These are phyloP conservation scores for Drepanosiphum platanoidis DNA, from an alignment of 2,888 invertebrate genomes.

Conservation along the genomic window DNA sequence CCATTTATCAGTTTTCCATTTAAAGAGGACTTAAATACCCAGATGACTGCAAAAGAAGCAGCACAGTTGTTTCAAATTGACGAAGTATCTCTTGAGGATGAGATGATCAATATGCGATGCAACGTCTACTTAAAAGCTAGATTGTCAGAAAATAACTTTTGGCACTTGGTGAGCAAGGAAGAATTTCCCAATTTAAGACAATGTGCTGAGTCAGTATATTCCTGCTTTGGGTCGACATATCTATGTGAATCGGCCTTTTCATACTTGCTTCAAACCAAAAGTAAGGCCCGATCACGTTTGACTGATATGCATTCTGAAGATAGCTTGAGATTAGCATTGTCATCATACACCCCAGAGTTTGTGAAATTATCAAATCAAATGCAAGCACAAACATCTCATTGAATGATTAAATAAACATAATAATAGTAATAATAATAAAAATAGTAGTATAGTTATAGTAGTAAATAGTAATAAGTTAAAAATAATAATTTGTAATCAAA, in stretches of 20 bases:
- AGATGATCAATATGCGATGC: constrained; percentile 5
- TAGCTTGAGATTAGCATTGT: no score
- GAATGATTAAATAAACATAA: no score
- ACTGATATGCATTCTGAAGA: constrained; percentile 30
- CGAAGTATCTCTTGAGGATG: constrained; percentile 21
- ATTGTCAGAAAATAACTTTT: background rate
- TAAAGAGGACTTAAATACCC: constrained; percentile 26
- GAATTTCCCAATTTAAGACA: no score
- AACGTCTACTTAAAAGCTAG: constrained; percentile 21
- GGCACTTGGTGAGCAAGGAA: background rate
- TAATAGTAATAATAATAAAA: no score
- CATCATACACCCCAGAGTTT: no score
- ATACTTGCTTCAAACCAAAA: no score
- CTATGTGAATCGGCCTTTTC: constrained; percentile 13
- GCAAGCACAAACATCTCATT: no score
- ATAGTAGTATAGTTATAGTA: no score
- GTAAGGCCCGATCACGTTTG: constrained; percentile 10
- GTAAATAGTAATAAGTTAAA: no score
- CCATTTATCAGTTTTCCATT: constrained; percentile 26
- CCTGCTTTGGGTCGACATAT: background rate
- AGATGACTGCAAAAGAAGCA: constrained; percentile 1
- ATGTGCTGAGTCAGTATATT: constrained; percentile 6
- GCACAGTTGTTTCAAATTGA: constrained; percentile 32
- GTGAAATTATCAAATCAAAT: no score
- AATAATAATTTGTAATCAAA: no score